phyloP scores from a whole-genome alignment of 2,797 vertebrate species.

The Cossypha heuglini region DNA sequence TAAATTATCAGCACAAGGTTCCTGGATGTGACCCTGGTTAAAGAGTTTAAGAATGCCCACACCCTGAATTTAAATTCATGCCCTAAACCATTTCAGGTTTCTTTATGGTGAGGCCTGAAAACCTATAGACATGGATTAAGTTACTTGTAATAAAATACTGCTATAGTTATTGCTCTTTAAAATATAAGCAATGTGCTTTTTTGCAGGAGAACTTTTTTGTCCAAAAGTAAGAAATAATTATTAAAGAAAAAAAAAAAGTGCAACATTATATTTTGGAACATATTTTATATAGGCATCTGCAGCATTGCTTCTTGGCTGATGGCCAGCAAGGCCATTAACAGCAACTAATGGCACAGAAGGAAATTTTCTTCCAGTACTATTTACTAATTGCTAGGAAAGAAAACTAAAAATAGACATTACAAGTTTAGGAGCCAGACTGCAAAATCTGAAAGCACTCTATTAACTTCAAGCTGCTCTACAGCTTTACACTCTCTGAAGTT shows the following conservation, averaged over 20 bases:
- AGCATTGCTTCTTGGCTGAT: neutral
- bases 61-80: neutral
- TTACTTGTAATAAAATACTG: neutral
- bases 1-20: neutral
- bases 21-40: neutral
- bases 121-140: neutral
- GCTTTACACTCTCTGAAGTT: neutral
- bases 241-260: neutral
- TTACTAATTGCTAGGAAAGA: slow-evolving; percentile 52
- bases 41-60: neutral
- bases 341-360: slow-evolving; percentile 7
- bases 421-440: neutral
- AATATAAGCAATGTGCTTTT: neutral
- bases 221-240: neutral
- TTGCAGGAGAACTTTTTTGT: neutral
- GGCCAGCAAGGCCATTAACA: slow-evolving; percentile 42
- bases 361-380: slow-evolving; percentile 1
- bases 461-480: neutral
- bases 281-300: neutral
- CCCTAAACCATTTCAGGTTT: neutral
- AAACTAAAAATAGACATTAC: slow-evolving; percentile 27
- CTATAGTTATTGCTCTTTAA: neutral
- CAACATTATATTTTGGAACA: neutral
- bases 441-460: neutral
- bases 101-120: neutral